These are phyloP conservation scores for Phalanger gymnotis DNA, from an alignment of 2,797 vertebrate species.

Conservation along the genomic window DNA sequence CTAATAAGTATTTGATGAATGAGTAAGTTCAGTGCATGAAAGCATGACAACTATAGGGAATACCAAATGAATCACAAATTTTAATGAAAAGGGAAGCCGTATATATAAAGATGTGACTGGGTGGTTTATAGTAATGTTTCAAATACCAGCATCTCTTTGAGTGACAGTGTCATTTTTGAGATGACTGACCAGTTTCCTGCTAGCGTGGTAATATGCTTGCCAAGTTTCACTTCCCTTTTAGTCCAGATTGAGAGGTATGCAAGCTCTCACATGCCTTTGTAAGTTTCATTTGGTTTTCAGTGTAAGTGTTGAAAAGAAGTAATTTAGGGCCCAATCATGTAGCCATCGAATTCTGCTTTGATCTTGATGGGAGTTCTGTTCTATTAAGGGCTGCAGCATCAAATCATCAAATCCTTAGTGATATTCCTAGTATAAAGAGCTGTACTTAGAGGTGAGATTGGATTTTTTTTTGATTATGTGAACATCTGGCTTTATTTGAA, in stretches of 20 bases:
- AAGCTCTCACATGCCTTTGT: too few relatives aligned
- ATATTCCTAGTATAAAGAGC: neutral
- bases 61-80: neutral
- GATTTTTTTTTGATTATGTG: neutral
- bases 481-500: slow-evolving; percentile 37
- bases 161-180: accelerated
- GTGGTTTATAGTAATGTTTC: neutral
- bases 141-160: neutral
- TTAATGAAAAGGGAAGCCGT: neutral
- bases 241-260: neutral
- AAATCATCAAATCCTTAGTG: neutral
- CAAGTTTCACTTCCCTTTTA: neutral
- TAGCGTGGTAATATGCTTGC: accelerated
- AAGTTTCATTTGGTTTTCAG: slow-evolving; percentile 25
- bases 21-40: neutral
- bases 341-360: slow-evolving; percentile 23
- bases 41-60: neutral
- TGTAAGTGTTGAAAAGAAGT: neutral
- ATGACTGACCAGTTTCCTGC: accelerated
- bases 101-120: neutral
- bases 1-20: neutral
- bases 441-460: slow-evolving; percentile 6
- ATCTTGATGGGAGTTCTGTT: slow-evolving; percentile 50
- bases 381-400: neutral
- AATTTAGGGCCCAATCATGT: neutral